Percentiles rank a stretch among this genome's conserved stretches.
These are phyloP conservation scores for Phylloscopus collybita DNA, from an alignment of 2,797 vertebrate genomes.

Conservation along the genomic window DNA sequence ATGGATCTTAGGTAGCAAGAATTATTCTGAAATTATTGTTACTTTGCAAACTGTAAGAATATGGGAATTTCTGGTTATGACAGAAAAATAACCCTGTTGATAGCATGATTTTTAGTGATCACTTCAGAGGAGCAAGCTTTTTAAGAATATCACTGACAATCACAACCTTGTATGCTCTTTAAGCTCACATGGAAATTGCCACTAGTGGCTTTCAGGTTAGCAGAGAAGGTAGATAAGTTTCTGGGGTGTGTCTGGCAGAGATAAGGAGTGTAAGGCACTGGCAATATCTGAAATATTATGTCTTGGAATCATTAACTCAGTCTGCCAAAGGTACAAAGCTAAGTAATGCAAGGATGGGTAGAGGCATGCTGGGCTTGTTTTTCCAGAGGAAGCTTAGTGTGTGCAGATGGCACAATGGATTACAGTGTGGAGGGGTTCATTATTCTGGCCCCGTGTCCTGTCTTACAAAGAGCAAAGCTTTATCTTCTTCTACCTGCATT, in stretches of 20 bases:
- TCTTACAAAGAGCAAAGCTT: background rate
- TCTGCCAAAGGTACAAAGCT: background rate
- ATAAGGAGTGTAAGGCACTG: background rate
- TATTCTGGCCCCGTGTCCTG: background rate
- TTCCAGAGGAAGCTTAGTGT: background rate
- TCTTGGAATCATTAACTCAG: constrained; percentile 12
- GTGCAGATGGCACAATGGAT: background rate
- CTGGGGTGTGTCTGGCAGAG: background rate
- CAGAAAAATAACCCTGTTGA: background rate
- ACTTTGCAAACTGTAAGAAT: background rate
- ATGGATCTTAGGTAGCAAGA: background rate
- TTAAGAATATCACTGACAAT: background rate
- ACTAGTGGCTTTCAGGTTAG: background rate
- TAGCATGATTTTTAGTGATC: background rate
- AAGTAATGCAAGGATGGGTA: background rate
- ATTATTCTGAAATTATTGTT: constrained; percentile 33
- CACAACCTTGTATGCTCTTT: background rate
- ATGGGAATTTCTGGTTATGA: background rate
- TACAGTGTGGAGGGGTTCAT: background rate
- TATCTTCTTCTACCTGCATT: background rate
- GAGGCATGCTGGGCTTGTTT: background rate
- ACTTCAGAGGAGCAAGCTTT: background rate
- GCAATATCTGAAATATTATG: background rate
- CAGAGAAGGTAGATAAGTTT: background rate
- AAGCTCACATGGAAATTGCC: background rate